Evolutionary conservation across 2,888 invertebrate genomes (phyloP).

Genomic region (Urechis unicinctus): DNA sequence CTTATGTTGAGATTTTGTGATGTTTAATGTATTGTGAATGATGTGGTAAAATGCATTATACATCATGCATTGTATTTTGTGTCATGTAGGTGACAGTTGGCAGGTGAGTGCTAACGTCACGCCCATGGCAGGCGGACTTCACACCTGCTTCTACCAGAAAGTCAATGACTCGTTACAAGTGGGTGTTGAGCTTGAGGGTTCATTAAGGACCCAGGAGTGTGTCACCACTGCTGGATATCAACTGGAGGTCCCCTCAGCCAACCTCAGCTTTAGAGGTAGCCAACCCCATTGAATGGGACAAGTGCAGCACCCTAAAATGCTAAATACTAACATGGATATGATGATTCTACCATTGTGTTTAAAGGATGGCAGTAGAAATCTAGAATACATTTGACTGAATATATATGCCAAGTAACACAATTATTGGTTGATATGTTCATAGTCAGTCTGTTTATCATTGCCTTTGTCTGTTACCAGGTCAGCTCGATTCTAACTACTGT

Average conservation of each 20-base stretch:
- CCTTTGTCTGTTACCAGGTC: slow-evolving; percentile 59
- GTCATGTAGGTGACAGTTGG: slow-evolving; percentile 53
- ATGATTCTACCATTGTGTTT: no score
- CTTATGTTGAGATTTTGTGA: background rate
- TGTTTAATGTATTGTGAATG: background rate
- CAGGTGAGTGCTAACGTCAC: slow-evolving; percentile 51
- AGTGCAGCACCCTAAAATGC: no score
- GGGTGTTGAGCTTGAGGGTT: slow-evolving; percentile 92
- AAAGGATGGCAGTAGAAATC: no score
- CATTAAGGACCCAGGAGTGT: slow-evolving; percentile 81
- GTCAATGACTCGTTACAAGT: slow-evolving; percentile 82
- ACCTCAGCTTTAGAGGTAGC: slow-evolving; percentile 87
- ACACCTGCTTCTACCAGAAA: slow-evolving; percentile 89
- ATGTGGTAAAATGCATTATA: background rate
- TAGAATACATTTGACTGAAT: no score
- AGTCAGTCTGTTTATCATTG: background rate
- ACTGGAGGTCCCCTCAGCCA: slow-evolving; percentile 88
- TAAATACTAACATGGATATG: no score
- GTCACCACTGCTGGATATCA: slow-evolving; percentile 90
- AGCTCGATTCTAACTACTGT: slow-evolving; percentile 60
- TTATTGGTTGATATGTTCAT: no score
- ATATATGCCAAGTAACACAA: no score
- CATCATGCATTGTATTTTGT: background rate
- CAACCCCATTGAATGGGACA: no score
- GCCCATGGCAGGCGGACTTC: slow-evolving; percentile 68